Evolutionary conservation across 1,140 invertebrate species (phyloP).

Genomic region (Drosophila grimshawi): DNA sequence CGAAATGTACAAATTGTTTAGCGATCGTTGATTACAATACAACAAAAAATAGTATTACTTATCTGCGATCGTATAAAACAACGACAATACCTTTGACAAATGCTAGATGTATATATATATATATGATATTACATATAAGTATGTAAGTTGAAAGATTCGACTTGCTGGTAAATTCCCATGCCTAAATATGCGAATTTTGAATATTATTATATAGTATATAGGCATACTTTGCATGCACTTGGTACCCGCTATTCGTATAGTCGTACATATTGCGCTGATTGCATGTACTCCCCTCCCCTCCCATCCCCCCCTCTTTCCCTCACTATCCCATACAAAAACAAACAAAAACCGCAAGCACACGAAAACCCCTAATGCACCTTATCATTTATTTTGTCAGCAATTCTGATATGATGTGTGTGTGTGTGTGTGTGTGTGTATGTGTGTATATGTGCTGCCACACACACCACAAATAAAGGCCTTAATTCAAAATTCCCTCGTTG

Average conservation of each 20-base stretch:
- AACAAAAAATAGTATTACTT: constrained; percentile 9
- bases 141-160: not conserved
- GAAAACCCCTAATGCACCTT: constrained; percentile 31
- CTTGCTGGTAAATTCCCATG: not conserved
- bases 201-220: not conserved
- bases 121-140: too few species aligned
- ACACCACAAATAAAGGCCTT: constrained; percentile 9
- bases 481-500: constrained; percentile 4
- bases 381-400: constrained; percentile 12
- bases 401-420: constrained; percentile 17
- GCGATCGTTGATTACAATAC: constrained; percentile 25
- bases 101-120: too few species aligned
- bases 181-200: constrained; percentile 3
- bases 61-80: constrained; percentile 23
- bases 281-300: constrained; percentile 6
- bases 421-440: constrained; percentile 1
- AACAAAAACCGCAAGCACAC: not conserved
- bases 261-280: constrained; percentile 18
- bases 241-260: constrained; percentile 10
- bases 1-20: constrained; percentile 7
- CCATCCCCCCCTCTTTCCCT: not conserved
- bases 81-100: not conserved
- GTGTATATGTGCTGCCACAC: not conserved
- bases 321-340: not conserved
- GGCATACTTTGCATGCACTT: not conserved